phyloP scores from a whole-genome alignment of 2,888 invertebrate genomes.

The Dynastes maya region DNA sequence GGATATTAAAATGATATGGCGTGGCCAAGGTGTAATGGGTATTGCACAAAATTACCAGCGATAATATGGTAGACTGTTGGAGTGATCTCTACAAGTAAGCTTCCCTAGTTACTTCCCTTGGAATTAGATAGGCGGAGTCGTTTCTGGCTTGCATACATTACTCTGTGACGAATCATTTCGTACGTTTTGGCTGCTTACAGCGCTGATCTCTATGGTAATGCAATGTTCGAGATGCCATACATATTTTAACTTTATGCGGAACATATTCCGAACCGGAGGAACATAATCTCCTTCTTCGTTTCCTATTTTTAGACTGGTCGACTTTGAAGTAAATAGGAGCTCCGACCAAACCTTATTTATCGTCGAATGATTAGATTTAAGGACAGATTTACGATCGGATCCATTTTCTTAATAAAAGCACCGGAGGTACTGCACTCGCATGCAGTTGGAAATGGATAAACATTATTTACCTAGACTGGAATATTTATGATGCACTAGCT shows the following conservation, averaged over 20 bases:
- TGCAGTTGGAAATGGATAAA: background rate
- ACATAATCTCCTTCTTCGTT: slow-evolving; percentile 9
- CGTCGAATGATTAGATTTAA: slow-evolving; percentile 35
- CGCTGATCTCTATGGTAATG: slow-evolving; percentile 12
- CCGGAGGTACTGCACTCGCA: background rate
- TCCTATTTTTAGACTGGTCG: slow-evolving; percentile 9
- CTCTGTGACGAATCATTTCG: background rate
- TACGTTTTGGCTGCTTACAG: background rate
- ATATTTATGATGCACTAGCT: background rate
- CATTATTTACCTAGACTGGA: background rate
- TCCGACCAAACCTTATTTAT: slow-evolving; percentile 24
- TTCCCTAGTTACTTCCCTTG: background rate
- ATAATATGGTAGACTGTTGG: background rate
- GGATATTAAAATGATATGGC: background rate
- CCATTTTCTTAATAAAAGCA: slow-evolving; percentile 27
- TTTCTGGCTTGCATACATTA: background rate
- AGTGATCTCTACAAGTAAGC: background rate
- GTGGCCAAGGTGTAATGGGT: background rate
- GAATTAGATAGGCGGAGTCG: background rate
- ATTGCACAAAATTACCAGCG: background rate
- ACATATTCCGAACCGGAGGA: slow-evolving; percentile 21
- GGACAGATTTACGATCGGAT: slow-evolving; percentile 26
- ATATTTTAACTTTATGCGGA: slow-evolving; percentile 31
- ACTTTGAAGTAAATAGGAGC: slow-evolving; percentile 17
- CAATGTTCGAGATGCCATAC: slow-evolving; percentile 24